phyloP scores from a whole-genome alignment of 2,888 invertebrate species.

The Melikaiella ostensackeni region DNA sequence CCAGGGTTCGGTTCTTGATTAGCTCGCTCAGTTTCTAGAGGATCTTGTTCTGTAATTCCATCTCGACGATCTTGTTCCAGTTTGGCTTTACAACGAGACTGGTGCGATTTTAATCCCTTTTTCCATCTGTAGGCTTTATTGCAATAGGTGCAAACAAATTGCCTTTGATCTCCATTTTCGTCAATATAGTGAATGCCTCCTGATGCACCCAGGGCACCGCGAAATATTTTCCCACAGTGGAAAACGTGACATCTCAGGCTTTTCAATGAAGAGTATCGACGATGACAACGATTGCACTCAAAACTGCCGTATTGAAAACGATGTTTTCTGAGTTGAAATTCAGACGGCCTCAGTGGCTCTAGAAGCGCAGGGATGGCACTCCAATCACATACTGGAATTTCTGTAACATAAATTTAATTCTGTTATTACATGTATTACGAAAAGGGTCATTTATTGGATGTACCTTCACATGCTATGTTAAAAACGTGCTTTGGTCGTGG shows the following conservation, averaged over 20 bases:
- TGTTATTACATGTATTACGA: background rate
- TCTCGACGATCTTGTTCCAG: background rate
- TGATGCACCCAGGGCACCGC: too few relatives aligned
- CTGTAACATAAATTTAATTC: background rate
- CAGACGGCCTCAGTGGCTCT: background rate
- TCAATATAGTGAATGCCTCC: background rate
- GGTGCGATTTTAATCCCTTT: constrained; percentile 2
- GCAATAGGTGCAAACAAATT: constrained; percentile 14
- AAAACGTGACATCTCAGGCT: constrained; percentile 59
- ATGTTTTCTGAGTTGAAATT: background rate
- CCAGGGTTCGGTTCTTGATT: too few relatives aligned
- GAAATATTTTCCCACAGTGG: constrained; percentile 72
- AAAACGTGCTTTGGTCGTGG: background rate
- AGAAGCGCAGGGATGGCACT: background rate
- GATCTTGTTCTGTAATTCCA: background rate
- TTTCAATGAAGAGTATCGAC: background rate
- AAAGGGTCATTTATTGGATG: background rate
- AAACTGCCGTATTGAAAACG: too few relatives aligned
- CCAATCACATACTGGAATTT: background rate
- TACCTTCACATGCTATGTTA: background rate
- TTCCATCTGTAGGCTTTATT: constrained; percentile 18
- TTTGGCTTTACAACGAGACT: background rate
- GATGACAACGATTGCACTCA: background rate
- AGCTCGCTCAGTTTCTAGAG: too few relatives aligned
- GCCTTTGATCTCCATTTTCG: constrained; percentile 11